Evolutionary conservation across 2,888 invertebrate genomes (phyloP), one percentile per base, ranked within the genome.

Genomic region (Serripes groenlandicus): DNA sequence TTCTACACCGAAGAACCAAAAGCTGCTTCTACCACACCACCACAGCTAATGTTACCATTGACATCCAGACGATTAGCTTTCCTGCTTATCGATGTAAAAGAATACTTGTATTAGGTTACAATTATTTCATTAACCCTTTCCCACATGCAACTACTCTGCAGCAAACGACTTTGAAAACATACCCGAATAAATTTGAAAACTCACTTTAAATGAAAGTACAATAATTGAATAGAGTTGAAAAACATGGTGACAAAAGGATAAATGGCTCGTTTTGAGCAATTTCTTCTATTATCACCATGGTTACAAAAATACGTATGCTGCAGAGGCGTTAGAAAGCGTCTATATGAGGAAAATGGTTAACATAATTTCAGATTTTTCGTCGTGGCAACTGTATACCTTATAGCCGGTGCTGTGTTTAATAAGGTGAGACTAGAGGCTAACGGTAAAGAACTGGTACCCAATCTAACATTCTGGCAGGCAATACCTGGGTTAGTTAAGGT

Each of bases 401-500:
- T 70, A 7, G 71, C 64, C 28, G 71, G 77, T 23, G 62, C 71
- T 30, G 60, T 52, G 0, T 77, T 52, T 34, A 70, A 77, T 35
- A 77, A 71, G 28, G 49, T 64, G 35, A 52, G 52, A 77, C 26
- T 21, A 26, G 54, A 37, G 5, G 64, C 71, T 0, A 35, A 49
- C 28, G 77, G 77, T 3, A 64, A 62, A 21, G 71, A 71, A 0
- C 71, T 77, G 11, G 54, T 77, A 21, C 77, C 77, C 7, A 77
- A 77, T 26, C 30, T 62, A n/a, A 37, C 37, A 1, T 77, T 77
- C 23, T 77, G 77, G 77, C 26, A 28, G 5, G 18, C 32, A 23
- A 15, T 77, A 54, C 71, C 77, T 21, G 71, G 54, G 21, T 34
- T 77, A 9, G 54, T 77, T 28, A 62, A 64, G 77, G 77, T 77